A percentile compares a stretch with the other conserved stretches of the same genome.
Evolutionary conservation across 2,113 vertebrate genomes (phyloP).

Genomic region (Coturnix japonica): DNA sequence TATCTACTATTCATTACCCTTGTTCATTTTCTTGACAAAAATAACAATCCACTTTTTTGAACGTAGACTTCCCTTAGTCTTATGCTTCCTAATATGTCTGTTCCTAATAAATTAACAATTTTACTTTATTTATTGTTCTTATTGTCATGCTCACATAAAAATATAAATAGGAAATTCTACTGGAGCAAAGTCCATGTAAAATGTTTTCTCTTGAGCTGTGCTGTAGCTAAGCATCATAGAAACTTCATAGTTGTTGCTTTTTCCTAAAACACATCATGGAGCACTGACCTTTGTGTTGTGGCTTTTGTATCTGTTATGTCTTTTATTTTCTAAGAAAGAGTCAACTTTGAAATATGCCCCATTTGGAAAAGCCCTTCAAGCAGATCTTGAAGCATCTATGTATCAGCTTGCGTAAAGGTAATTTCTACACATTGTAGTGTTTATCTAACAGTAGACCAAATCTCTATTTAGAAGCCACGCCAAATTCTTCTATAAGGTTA

Average conservation of each 20-base stretch:
- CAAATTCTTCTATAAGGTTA: not conserved
- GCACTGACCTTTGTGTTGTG: not conserved
- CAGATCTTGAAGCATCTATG: not conserved
- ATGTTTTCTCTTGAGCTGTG: not conserved
- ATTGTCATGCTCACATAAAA: constrained; percentile 26
- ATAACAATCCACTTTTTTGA: not conserved
- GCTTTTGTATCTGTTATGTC: not conserved
- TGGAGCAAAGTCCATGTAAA: not conserved
- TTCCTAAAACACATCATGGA: not conserved
- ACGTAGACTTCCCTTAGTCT: not conserved
- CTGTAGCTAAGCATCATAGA: not conserved
- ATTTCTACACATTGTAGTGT: not conserved
- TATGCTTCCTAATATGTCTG: constrained; percentile 6
- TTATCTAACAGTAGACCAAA: not conserved
- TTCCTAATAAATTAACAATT: constrained; percentile 17
- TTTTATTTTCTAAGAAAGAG: not conserved
- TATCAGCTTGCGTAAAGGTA: not conserved
- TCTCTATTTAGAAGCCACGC: not conserved
- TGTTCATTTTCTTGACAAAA: not conserved
- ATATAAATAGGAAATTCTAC: constrained; percentile 8
- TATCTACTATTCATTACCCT: not conserved
- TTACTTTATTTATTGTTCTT: not conserved
- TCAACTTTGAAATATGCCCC: not conserved
- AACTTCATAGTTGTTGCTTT: not conserved
- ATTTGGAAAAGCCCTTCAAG: not conserved